phyloP scores from a whole-genome alignment of 2,888 invertebrate species.

The Branchellion lobata region DNA sequence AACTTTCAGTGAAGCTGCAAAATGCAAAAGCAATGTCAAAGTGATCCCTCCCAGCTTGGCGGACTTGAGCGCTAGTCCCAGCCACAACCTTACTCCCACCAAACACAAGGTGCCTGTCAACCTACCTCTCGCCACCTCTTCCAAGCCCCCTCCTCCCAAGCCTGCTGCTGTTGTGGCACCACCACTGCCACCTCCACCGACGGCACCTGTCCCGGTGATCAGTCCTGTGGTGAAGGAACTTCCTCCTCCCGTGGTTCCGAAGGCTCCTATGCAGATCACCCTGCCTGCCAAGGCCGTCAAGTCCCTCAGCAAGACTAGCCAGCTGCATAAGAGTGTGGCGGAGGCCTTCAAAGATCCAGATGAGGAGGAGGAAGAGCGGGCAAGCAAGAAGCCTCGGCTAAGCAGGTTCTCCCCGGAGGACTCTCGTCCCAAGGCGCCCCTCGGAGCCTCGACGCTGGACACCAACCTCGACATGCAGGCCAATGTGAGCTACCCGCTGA shows the following conservation, averaged over 20 bases:
- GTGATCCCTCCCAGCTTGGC: slow-evolving; percentile 37
- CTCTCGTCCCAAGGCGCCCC: neutral
- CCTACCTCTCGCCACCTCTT: neutral
- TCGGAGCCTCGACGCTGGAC: neutral
- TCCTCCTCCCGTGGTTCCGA: neutral
- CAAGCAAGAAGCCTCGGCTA: slow-evolving; percentile 1
- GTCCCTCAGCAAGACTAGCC: slow-evolving; percentile 16
- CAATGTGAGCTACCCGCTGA: slow-evolving; percentile 32
- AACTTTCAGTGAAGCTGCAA: slow-evolving; percentile 3
- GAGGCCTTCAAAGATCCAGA: slow-evolving; percentile 39
- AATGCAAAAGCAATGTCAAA: neutral
- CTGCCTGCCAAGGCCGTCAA: slow-evolving; percentile 7
- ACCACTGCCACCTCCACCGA: slow-evolving; percentile 1
- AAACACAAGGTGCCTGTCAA: neutral
- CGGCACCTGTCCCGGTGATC: neutral
- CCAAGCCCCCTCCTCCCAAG: neutral
- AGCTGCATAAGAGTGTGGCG: slow-evolving; percentile 27
- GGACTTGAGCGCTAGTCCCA: neutral
- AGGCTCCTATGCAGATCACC: slow-evolving; percentile 31
- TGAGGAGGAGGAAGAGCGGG: slow-evolving; percentile 28
- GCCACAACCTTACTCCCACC: neutral
- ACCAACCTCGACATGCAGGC: neutral
- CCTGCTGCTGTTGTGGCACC: neutral
- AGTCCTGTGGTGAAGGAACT: neutral
- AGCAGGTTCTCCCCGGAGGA: slow-evolving; percentile 11